Conservation (phyloP, 2,888 invertebrate species). For the Chironomus tentans region DNA sequence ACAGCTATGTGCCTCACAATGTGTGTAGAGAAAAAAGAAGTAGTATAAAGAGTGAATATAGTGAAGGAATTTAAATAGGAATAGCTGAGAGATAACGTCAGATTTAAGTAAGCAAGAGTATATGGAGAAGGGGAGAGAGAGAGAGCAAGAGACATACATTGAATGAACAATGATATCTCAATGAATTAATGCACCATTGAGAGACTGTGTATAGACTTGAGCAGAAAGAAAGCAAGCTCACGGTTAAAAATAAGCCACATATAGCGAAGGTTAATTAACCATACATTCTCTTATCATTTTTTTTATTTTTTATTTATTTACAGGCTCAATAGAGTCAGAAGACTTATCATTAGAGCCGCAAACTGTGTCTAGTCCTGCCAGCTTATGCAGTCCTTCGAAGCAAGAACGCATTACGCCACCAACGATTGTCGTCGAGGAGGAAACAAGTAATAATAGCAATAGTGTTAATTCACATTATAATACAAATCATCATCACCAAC, state of each 20-base stretch:
- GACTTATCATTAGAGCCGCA: slow-evolving; percentile 61
- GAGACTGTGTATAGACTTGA: background rate
- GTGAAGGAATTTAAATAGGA: background rate
- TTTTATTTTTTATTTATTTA: no score
- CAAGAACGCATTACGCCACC: slow-evolving; percentile 59
- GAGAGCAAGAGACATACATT: background rate
- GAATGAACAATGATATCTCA: slow-evolving; percentile 22
- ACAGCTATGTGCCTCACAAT: no score
- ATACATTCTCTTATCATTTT: slow-evolving; percentile 28
- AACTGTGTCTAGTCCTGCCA: slow-evolving; percentile 43
- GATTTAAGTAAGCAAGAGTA: background rate
- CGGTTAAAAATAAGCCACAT: background rate
- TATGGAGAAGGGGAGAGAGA: background rate
- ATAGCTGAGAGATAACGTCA: slow-evolving; percentile 9
- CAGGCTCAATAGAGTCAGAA: slow-evolving; percentile 73
- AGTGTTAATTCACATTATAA: slow-evolving; percentile 52
- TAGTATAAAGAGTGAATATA: background rate
- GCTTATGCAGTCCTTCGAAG: slow-evolving; percentile 51
- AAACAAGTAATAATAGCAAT: slow-evolving; percentile 54
- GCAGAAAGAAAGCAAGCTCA: background rate
- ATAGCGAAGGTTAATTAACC: background rate
- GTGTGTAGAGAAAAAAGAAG: no score
- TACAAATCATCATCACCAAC: slow-evolving; percentile 29
- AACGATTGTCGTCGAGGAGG: slow-evolving; percentile 55
- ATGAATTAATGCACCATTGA: slow-evolving; percentile 12